Percentiles rank a stretch among this genome's conserved stretches.
Evolutionary conservation across 35 echinoderm and acorn worm species (phyloP).

Genomic region (Apostichopus californicus): DNA sequence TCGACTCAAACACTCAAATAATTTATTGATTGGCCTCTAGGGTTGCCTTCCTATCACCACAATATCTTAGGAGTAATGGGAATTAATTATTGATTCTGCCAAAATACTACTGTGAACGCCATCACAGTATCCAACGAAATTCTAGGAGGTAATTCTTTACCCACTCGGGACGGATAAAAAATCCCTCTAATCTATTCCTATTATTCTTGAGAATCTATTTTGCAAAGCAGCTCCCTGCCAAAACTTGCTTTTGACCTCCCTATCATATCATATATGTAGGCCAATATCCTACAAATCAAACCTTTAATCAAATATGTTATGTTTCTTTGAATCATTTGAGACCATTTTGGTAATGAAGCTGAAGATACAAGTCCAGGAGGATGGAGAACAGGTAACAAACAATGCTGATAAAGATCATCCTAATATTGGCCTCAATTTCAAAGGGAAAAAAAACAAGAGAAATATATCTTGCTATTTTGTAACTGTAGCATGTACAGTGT

Average conservation of each 20-base stretch:
- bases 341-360: too few species aligned
- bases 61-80: constrained; percentile 40
- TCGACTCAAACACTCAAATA: constrained; percentile 11
- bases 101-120: constrained; percentile 13
- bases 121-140: neutral
- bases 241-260: neutral
- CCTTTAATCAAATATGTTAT: neutral
- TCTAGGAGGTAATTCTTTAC: neutral
- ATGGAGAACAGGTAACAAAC: too few species aligned
- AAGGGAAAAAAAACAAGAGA: too few species aligned
- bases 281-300: constrained; percentile 3
- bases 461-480: too few species aligned
- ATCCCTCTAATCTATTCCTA: neutral
- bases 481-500: too few species aligned
- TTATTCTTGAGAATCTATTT: constrained; percentile 19
- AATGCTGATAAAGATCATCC: too few species aligned
- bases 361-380: too few species aligned
- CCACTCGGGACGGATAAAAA: constrained; percentile 15
- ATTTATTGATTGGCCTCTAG: constrained; percentile 43
- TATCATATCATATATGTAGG: neutral
- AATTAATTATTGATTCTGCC: constrained; percentile 52
- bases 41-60: constrained; percentile 18
- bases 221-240: neutral
- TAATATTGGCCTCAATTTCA: too few species aligned
- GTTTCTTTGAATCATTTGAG: too few species aligned